Evolutionary conservation across 2,113 vertebrate genomes (phyloP).

Genomic region (Xerus inauris): DNA sequence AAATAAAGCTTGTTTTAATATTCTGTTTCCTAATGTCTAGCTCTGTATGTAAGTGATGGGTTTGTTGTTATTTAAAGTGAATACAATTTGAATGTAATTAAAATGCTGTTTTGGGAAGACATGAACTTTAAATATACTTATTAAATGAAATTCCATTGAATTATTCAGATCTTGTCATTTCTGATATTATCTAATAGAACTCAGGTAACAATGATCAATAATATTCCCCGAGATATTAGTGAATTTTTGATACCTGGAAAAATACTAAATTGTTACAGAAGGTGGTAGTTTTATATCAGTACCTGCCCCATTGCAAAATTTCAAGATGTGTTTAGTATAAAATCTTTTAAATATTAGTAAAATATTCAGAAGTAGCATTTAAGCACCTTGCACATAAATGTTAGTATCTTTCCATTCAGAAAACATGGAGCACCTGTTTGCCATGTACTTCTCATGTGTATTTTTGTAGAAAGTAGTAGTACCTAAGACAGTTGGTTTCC

Average conservation of each 20-base stretch:
- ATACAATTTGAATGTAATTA: slow-evolving; percentile 75
- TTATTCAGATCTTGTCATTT: slow-evolving; percentile 60
- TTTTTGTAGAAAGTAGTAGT: background rate
- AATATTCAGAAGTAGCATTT: background rate
- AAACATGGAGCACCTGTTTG: background rate
- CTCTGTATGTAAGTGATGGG: slow-evolving; percentile 63
- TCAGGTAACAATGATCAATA: slow-evolving; percentile 22
- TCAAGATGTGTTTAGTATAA: slow-evolving; percentile 7
- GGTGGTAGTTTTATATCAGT: slow-evolving; percentile 7
- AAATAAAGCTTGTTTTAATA: slow-evolving; percentile 74
- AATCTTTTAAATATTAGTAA: background rate
- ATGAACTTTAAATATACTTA: slow-evolving; percentile 70
- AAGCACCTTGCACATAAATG: background rate
- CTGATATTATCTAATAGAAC: slow-evolving; percentile 30
- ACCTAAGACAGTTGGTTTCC: background rate
- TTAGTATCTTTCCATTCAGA: background rate
- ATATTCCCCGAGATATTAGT: background rate
- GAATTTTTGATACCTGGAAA: slow-evolving; percentile 38
- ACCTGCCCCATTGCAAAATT: background rate
- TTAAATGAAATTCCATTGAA: slow-evolving; percentile 69
- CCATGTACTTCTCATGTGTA: background rate
- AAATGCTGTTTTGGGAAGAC: slow-evolving; percentile 70
- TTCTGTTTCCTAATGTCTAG: slow-evolving; percentile 70
- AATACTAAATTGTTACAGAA: slow-evolving; percentile 19
- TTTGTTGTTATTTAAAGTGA: slow-evolving; percentile 72